These are phyloP conservation scores for Heliconius congener DNA, from an alignment of 1,140 invertebrate genomes.

Conservation along the genomic window DNA sequence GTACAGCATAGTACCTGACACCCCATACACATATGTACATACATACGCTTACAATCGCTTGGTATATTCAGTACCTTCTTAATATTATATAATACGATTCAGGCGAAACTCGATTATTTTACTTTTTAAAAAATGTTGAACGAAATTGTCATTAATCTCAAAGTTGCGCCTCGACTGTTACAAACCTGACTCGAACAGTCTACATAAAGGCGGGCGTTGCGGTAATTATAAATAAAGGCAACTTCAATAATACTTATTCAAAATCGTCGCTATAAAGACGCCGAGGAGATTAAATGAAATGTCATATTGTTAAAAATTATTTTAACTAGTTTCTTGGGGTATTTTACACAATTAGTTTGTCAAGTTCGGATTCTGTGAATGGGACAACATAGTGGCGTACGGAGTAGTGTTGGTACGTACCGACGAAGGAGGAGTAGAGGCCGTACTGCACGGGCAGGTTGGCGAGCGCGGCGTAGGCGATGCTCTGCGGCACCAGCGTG, in stretches of 20 bases:
- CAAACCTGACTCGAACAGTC: background rate
- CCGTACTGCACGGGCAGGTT: conserved; percentile 87
- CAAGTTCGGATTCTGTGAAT: background rate
- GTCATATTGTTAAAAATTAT: background rate
- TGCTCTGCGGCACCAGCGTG: conserved; percentile 92
- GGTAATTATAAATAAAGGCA: too few relatives aligned
- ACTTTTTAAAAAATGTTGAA: background rate
- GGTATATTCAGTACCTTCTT: background rate
- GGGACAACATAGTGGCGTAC: background rate
- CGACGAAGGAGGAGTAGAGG: conserved; percentile 80
- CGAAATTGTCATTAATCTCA: background rate
- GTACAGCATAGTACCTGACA: conserved; percentile 92
- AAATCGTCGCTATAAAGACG: too few relatives aligned
- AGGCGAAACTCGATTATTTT: background rate
- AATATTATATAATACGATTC: background rate
- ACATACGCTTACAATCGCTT: background rate
- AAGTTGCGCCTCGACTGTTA: background rate
- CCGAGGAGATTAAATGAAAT: too few relatives aligned
- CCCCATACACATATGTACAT: background rate
- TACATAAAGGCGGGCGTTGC: background rate
- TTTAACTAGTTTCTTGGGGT: background rate
- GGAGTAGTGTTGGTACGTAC: conserved; percentile 47
- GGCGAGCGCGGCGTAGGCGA: conserved; percentile 90
- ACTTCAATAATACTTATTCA: too few relatives aligned
- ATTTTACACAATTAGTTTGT: background rate